Base-by-base conservation (phyloP, 1,140 invertebrate species). In the Rhizoglyphus robini region DNA sequence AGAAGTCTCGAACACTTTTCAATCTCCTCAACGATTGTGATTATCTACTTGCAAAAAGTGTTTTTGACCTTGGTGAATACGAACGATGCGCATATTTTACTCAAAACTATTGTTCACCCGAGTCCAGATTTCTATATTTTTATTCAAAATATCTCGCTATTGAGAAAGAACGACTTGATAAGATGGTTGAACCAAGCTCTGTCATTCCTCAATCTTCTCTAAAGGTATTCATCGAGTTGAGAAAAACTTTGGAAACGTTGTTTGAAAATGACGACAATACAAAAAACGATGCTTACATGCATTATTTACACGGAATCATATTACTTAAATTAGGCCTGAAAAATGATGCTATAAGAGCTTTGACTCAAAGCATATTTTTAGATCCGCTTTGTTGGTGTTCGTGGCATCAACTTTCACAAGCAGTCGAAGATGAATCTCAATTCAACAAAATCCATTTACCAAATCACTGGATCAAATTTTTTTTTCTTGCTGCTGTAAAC, bases 401-500 rank as follows among this genome's bases (percentile, higher is more conserved):
- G 0, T 98, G 94, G 90, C 77, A 90, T 32, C 93, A 97, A 76
- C 75, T 98, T n/a, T 84, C 88, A 4, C 81, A 84, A 1, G 76
- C 96, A 0, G 85, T 95, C 29, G 84, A 83, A 68, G 88, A 93
- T 71, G 85, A 67, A 65, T 20, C 34, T 51, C 72, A 82, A 80
- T 68, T 92, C 36, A 78, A 83, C 64, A 81, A 81, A 13, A 71
- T 90, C 5, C 76, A 80, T 41, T 73, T 96, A 30, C 90, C 91
- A 0, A 82, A 86, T 72, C 90, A 94, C 77, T 97, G 94, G 93
- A 91, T 97, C 79, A 88, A 89, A 74, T 82, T 90, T 65, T 90
- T 97, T 71, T 98, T 97, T 75, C 76, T 88, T 66, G 92, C 86
- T 3, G 88, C 94, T 74, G 86, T 88, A 41, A 93, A 89, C 77